Base-by-base conservation (phyloP, 2,797 vertebrate genomes). In the Caiman crocodilus region DNA sequence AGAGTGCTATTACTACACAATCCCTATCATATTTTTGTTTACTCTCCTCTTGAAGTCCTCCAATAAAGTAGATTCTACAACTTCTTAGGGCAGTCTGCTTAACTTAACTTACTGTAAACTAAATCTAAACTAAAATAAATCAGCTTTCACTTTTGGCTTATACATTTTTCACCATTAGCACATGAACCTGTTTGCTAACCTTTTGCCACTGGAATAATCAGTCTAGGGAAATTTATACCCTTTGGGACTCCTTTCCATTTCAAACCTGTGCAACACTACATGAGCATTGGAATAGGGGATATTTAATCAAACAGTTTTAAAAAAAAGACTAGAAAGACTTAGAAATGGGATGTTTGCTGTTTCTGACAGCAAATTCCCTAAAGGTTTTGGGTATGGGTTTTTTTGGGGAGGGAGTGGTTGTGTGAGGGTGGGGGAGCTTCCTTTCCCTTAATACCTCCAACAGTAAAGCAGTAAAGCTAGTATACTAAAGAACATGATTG, bases 161-260 rank as follows among this genome's bases (percentile, higher is more conserved):
- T 50, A 50, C 42, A 50, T 50, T 50, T 50, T 50, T 50, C 42
- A 0, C 1, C 59, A 17, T 21, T 17, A 67, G 85, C 81, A 81
- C 0, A 0, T 28, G 2, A 25, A 20, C 28, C 5, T 11, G 71
- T 89, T 21, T 42, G 21, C 14, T 50, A 25, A 21, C 50, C 35
- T 73, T 50, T 50, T 50, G 9, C 60, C 35, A 32, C 35, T 42
- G 35, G 35, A 73, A 73, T 73, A 50, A 26, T 8, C 69, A 26
- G 21, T 14, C 35, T 73, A 25, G 23, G 42, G 69, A 71, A 25
- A 23, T 21, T 42, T 25, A 25, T 42, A 25, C 7, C 42, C 32
- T 5, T 71, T 30, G 21, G 30, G 5, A 18, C 20, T 11, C 30
- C 20, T 50, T 35, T 32, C 35, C 20, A 14, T 42, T 23, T 23